Evolutionary conservation across 2,797 vertebrate species (phyloP), one percentile per base, ranked within the genome.

Genomic region (Paguma larvata): DNA sequence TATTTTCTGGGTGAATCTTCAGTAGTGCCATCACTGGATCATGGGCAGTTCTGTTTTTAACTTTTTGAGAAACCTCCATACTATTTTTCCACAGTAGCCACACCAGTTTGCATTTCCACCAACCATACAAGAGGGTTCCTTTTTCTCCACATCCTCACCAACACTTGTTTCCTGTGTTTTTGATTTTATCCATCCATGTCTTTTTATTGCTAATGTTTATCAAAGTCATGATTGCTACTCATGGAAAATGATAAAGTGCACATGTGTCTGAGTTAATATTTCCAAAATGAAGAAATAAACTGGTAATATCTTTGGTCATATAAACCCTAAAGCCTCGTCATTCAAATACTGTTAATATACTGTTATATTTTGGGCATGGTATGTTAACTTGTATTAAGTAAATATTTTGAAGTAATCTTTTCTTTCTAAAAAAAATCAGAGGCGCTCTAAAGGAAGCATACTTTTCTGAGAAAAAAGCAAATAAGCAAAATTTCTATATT

Each of bases 261-360:
- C 6, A 63, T 72, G 25, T 75, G 32, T 38, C 51, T 80, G 14
- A 65, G 30, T 72, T 86, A 56, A 59, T 41, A 73, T 85, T 95
- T 89, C 92, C 21, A 94, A 94, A 91, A 75, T 88, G 68, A 93
- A 91, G 59, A 89, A 88, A 85, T 1, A 56, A 38, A 93, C 4
- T 16, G 73, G 18, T 15, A 90, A 53, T 32, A 38, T 48, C 13
- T 75, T 82, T 90, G 21, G 41, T 87, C 83, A 90, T 23, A 2
- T 72, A 34, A 62, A 87, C 18, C 70, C 59, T n/a, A 79, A 95
- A 89, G 59, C 19, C 30, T 95, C 46, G 63, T 70, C 34, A 48
- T 88, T 87, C 56, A 93, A 78, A 87, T 73, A 82, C 25, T 82
- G 86, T 32, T 93, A 79, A 88, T 68, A 93, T 2, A 70, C 80